phyloP scores from a whole-genome alignment of 2,797 vertebrate species.

The Pteronotus mesoamericanus region DNA sequence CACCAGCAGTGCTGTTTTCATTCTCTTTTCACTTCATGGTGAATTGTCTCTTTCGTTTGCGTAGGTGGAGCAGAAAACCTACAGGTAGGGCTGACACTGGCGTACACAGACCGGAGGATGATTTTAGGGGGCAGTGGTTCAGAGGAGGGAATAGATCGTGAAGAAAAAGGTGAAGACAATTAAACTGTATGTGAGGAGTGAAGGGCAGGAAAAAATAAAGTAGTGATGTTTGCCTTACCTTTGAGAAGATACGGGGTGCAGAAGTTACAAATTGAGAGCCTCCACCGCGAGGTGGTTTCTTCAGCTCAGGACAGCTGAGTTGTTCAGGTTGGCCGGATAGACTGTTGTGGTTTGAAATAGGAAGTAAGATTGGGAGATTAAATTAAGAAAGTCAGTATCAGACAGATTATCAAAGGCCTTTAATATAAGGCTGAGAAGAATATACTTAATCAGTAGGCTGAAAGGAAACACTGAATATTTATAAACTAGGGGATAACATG shows the following conservation, averaged over 20 bases:
- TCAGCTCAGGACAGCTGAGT: not conserved
- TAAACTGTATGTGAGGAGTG: not conserved
- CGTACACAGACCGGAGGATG: not conserved
- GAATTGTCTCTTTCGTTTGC: not conserved
- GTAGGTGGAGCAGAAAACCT: not conserved
- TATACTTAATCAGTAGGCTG: not conserved
- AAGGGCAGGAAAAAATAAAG: not conserved
- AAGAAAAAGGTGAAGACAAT: not conserved
- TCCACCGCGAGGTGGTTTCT: not conserved
- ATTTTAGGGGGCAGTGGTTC: not conserved
- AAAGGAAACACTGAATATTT: not conserved
- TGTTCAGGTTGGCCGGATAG: not conserved
- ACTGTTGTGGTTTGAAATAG: not conserved
- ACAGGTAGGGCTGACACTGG: not conserved
- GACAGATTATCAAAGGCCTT: not conserved
- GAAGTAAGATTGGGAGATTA: not conserved
- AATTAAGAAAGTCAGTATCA: not conserved
- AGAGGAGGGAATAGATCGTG: not conserved
- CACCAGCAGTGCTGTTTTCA: not conserved
- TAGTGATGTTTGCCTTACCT: not conserved
- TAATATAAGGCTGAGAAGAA: not conserved
- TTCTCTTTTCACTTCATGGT: not conserved
- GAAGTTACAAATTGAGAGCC: no score
- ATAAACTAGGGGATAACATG: not conserved
- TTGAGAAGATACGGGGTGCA: not conserved